Evolutionary conservation across 2,797 vertebrate species (phyloP).

Genomic region (Channallabes apus): DNA sequence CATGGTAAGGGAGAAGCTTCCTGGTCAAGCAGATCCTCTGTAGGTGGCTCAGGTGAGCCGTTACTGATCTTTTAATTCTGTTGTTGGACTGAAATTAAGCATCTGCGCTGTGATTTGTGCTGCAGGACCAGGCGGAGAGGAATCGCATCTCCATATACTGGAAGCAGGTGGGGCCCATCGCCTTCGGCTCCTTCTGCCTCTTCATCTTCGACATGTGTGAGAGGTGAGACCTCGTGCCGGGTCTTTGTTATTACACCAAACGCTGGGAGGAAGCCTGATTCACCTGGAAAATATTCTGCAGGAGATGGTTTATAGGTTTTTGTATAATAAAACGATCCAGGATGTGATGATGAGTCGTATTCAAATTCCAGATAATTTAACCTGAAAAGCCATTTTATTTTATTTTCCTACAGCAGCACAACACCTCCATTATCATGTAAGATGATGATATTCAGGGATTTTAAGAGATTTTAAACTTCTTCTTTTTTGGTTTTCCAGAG

Average conservation of each 20-base stretch:
- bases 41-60: neutral
- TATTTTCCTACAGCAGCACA: neutral
- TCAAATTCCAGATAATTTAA: neutral
- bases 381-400: neutral
- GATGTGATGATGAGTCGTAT: neutral
- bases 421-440: neutral
- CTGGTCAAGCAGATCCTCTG: neutral
- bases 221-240: constrained; percentile 75
- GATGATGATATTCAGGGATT: neutral
- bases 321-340: neutral
- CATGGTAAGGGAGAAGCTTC: constrained; percentile 77
- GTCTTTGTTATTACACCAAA: too few species aligned
- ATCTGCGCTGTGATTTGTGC: neutral
- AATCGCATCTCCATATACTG: constrained; percentile 93
- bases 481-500: constrained; percentile 68
- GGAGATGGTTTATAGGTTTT: neutral
- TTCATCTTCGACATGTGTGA: constrained; percentile 99
- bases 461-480: neutral
- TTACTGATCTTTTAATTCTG: neutral
- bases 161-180: constrained; percentile 96
- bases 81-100: too few species aligned
- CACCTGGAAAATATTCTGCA: neutral
- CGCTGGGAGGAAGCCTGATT: neutral
- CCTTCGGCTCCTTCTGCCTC: constrained; percentile 94
- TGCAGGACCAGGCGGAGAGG: constrained; percentile 90